Evolutionary conservation across 2,888 invertebrate species (phyloP).

Genomic region (Xylophagus ater): DNA sequence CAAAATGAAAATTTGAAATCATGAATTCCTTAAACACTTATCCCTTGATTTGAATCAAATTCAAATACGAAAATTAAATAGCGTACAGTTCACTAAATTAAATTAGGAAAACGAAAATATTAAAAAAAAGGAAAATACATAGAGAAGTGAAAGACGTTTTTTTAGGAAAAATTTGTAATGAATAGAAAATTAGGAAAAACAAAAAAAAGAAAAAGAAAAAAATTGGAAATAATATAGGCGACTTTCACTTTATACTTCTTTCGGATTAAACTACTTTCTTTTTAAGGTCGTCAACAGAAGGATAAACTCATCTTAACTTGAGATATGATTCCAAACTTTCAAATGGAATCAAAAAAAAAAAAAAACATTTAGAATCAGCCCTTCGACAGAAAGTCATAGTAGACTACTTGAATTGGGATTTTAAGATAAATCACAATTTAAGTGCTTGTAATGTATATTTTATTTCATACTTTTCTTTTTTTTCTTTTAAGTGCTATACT

Average conservation of each 20-base stretch:
- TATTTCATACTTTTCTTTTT: too few species aligned
- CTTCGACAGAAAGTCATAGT: slow-evolving; percentile 8
- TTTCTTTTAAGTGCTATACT: too few species aligned
- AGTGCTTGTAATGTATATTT: slow-evolving; percentile 8
- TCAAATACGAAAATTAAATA: slow-evolving; percentile 17
- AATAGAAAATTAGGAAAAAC: too few species aligned
- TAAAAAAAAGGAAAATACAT: neutral
- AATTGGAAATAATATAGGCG: too few species aligned
- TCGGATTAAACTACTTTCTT: too few species aligned
- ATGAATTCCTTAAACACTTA: slow-evolving; percentile 16
- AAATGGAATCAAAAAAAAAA: too few species aligned
- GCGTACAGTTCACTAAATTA: slow-evolving; percentile 15
- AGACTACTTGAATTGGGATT: too few species aligned
- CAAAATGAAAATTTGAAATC: slow-evolving; percentile 10
- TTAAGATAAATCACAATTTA: slow-evolving; percentile 9
- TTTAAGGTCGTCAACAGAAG: too few species aligned
- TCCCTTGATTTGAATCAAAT: slow-evolving; percentile 17
- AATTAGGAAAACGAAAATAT: slow-evolving; percentile 12
- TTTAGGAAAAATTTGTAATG: neutral
- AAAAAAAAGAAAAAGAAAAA: too few species aligned
- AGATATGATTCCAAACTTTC: too few species aligned
- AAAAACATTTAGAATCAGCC: slow-evolving; percentile 8
- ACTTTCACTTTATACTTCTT: too few species aligned
- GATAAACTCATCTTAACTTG: too few species aligned
- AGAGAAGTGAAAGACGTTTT: neutral